Evolutionary conservation across 1,140 invertebrate species (phyloP), one percentile per base, ranked within the genome.

Genomic region (Drosophila athabasca): DNA sequence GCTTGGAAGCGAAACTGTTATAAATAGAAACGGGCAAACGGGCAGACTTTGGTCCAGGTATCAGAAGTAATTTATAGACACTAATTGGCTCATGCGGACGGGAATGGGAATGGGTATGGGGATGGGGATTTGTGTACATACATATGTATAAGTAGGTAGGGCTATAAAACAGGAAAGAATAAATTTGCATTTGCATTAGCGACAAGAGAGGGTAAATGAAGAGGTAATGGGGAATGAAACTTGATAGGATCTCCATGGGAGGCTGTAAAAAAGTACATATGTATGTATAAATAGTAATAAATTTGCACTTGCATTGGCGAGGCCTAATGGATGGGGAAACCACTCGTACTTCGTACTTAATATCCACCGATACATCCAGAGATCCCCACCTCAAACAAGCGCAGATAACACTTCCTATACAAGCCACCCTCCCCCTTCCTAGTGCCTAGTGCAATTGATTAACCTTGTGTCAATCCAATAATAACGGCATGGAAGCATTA

Each of bases 401-500:
- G 35, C 48, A 29, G 29, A 52, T 54, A 59, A 57, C 62, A 72
- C 55, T 85, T 85, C 81, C 81, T 75, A 71, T 66, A 85, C 77
- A 78, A 78, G 61, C 13, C 19, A 48, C 45, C 50, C 53, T 44
- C 57, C 50, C 45, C 62, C 48, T 35, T 13, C 19, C 60, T 19
- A 19, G 19, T 29, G 24, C 50, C 49, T 48, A 55, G 54, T 76
- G 79, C 64, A 74, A 82, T 39, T 62, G 66, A 39, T 45, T 81
- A 82, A 82, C 82, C 82, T 87, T 85, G 82, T 78, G 22, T 55
- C 70, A 54, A 82, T 69, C 77, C 61, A 80, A 61, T 60, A 75
- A 77, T 87, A 85, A 85, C 82, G 82, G 82, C 83, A 55, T 70
- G 45, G 48, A 58, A 68, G 65, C 82, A 85, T 87, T 85, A 81